Percentiles rank a stretch among this genome's conserved stretches.
phyloP scores from a whole-genome alignment of 2,113 vertebrate genomes.

The Cyphomyrus discorhynchus region DNA sequence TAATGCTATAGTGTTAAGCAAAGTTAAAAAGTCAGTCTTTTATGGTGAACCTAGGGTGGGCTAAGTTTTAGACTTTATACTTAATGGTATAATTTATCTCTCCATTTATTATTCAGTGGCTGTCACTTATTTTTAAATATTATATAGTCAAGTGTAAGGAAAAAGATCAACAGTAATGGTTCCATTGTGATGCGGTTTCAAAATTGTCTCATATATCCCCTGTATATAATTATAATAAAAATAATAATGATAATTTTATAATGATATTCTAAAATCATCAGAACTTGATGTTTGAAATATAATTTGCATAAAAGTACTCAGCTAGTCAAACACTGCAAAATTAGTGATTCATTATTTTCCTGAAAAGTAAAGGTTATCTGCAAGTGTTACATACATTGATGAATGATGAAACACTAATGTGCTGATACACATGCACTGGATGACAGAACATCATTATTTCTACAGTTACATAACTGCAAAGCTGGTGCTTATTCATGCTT shows the following conservation, averaged over 20 bases:
- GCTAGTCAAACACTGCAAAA: not conserved
- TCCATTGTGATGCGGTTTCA: not conserved
- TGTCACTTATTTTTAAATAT: not conserved
- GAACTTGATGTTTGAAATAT: not conserved
- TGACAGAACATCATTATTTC: not conserved
- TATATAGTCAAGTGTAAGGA: not conserved
- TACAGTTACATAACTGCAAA: not conserved
- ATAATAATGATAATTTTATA: not conserved
- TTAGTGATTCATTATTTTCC: not conserved
- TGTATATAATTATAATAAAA: not conserved
- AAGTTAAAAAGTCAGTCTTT: not conserved
- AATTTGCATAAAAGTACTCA: not conserved
- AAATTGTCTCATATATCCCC: not conserved
- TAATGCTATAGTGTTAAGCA: not conserved
- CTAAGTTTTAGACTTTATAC: not conserved
- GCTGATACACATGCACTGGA: not conserved
- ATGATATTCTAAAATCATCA: not conserved
- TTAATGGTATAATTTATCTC: not conserved
- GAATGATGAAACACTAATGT: not conserved
- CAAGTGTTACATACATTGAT: not conserved
- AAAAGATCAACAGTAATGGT: not conserved
- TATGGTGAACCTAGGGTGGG: not conserved
- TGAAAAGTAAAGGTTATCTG: not conserved
- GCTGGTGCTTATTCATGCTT: not conserved
- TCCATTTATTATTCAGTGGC: not conserved